Evolutionary conservation across 2,797 vertebrate species (phyloP).

Genomic region (Tapera naevia): DNA sequence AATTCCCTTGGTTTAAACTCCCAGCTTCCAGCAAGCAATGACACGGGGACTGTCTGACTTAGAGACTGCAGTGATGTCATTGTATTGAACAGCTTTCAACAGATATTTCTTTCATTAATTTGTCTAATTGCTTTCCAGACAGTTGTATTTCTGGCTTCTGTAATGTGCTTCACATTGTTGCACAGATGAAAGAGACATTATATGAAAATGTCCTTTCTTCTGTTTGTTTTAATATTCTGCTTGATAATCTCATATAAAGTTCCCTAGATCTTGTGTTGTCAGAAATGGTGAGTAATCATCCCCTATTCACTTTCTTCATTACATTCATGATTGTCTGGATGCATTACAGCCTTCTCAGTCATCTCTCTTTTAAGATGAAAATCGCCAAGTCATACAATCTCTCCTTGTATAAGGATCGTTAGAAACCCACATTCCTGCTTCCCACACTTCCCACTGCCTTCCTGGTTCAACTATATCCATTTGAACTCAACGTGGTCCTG

Average conservation of each 20-base stretch:
- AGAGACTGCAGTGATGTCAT: slow-evolving; percentile 19
- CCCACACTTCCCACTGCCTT: slow-evolving; percentile 3
- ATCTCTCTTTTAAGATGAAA: slow-evolving; percentile 60
- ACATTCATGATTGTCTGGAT: slow-evolving; percentile 36
- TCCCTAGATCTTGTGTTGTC: slow-evolving; percentile 45
- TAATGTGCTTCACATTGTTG: slow-evolving; percentile 9
- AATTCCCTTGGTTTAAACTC: not conserved
- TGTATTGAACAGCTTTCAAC: slow-evolving; percentile 23
- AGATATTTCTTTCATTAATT: slow-evolving; percentile 60
- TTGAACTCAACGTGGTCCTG: too few species aligned
- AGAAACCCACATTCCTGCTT: not conserved
- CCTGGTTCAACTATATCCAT: not conserved
- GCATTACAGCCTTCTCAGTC: slow-evolving; percentile 58
- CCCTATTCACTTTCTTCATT: slow-evolving; percentile 1
- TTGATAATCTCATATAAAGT: slow-evolving; percentile 46
- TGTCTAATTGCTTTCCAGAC: slow-evolving; percentile 58
- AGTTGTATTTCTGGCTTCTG: slow-evolving; percentile 6
- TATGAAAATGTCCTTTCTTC: slow-evolving; percentile 54
- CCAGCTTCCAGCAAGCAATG: not conserved
- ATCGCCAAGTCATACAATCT: slow-evolving; percentile 61
- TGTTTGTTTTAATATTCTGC: slow-evolving; percentile 43
- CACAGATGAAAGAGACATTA: slow-evolving; percentile 16
- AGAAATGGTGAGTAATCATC: slow-evolving; percentile 58
- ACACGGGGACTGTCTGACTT: not conserved
- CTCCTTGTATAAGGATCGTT: not conserved